phyloP scores from a whole-genome alignment of 2,797 vertebrate genomes.

The Artibeus jamaicensis region DNA sequence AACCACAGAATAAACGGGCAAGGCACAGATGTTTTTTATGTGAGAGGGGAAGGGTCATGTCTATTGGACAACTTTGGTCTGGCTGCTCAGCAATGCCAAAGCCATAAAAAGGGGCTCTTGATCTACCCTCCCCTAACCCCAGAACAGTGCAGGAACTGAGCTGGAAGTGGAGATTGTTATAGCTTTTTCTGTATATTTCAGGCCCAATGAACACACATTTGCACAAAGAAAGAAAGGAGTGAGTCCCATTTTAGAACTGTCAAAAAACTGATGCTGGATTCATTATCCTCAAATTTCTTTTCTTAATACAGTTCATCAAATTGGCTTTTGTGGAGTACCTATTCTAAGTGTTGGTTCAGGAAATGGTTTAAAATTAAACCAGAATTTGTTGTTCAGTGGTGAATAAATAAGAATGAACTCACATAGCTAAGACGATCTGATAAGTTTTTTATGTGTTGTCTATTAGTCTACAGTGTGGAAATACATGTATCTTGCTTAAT shows the following conservation, averaged over 20 bases:
- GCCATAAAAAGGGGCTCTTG: neutral
- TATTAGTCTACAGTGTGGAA: neutral
- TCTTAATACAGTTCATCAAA: conserved; percentile 40
- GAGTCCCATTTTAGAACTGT: conserved; percentile 57
- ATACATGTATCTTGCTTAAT: neutral
- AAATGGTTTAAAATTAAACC: conserved; percentile 45
- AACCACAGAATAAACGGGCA: no score
- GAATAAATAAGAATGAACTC: neutral
- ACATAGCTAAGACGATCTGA: neutral
- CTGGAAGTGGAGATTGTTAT: neutral
- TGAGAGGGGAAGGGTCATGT: neutral
- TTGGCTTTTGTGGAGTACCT: conserved; percentile 44
- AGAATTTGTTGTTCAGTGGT: neutral
- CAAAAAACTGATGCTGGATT: conserved; percentile 29
- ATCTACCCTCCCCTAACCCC: rapidly evolving
- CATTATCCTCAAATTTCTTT: conserved; percentile 35
- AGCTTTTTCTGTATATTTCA: neutral
- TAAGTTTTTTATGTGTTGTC: neutral
- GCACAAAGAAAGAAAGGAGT: neutral
- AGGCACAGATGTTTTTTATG: neutral
- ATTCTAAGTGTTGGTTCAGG: conserved; percentile 25
- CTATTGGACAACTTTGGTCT: neutral
- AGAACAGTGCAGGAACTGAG: neutral
- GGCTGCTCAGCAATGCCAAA: neutral
- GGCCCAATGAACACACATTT: conserved; percentile 16